phyloP scores from a whole-genome alignment of 2,888 invertebrate genomes.

The Sarcophaga variegata region DNA sequence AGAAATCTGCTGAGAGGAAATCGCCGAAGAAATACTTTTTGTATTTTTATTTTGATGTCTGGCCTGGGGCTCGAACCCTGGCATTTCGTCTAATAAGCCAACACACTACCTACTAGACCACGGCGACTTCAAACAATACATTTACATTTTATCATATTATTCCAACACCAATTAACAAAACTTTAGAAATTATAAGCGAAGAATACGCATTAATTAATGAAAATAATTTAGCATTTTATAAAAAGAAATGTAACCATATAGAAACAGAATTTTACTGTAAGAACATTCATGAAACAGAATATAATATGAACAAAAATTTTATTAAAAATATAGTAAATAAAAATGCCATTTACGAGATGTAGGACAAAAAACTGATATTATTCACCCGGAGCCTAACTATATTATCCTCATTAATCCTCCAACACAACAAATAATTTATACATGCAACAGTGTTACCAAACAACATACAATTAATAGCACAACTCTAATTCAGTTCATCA shows the following conservation, averaged over 20 bases:
- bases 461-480: slow-evolving; percentile 29
- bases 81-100: no score
- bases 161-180: slow-evolving; percentile 6
- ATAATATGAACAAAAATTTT: slow-evolving; percentile 32
- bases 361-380: background rate
- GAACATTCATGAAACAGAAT: slow-evolving; percentile 27
- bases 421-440: slow-evolving; percentile 19
- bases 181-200: background rate
- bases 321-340: slow-evolving; percentile 3
- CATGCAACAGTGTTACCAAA: slow-evolving; percentile 20
- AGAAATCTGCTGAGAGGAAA: no score
- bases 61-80: no score
- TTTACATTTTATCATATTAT: slow-evolving; percentile 16
- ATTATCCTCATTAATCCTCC: slow-evolving; percentile 25
- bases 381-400: slow-evolving; percentile 24
- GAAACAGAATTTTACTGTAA: slow-evolving; percentile 19
- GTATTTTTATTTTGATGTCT: no score
- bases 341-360: no score
- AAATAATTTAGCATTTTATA: background rate
- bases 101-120: no score
- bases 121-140: background rate
- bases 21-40: no score
- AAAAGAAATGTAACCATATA: background rate
- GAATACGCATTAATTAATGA: slow-evolving; percentile 23
- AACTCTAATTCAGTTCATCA: slow-evolving; percentile 29